A percentile compares a stretch with the other conserved stretches of the same genome.
Conservation (phyloP, 2,888 invertebrate genomes). For the Heteropelma amictum region DNA sequence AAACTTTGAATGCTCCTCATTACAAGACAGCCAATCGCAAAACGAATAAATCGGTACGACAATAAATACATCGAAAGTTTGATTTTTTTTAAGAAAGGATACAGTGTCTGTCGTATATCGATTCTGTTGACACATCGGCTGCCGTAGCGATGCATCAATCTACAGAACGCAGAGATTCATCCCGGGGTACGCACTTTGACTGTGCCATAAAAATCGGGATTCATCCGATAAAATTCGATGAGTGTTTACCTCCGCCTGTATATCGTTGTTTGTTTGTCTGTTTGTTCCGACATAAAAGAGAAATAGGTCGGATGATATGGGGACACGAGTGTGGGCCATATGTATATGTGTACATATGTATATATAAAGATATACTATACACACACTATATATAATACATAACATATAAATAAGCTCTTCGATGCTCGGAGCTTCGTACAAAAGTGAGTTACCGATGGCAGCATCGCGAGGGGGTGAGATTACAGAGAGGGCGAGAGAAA, state of each 20-base stretch:
- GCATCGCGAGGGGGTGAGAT: conserved; percentile 39
- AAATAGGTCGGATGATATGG: conserved; percentile 37
- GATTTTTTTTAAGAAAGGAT: too few species aligned
- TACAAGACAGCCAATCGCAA: neutral
- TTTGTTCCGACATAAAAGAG: conserved; percentile 48
- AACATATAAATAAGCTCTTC: neutral
- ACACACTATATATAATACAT: neutral
- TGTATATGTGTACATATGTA: conserved; percentile 10
- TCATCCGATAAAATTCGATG: conserved; percentile 36
- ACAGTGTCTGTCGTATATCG: too few species aligned
- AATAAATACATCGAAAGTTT: neutral
- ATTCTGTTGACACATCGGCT: too few species aligned
- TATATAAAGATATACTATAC: conserved; percentile 18
- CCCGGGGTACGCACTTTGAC: neutral
- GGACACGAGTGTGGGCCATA: conserved; percentile 7
- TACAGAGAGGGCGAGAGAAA: conserved; percentile 29
- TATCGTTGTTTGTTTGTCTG: conserved; percentile 8
- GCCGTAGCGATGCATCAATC: too few species aligned
- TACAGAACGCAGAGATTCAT: neutral
- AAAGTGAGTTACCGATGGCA: conserved; percentile 50
- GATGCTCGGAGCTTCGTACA: conserved; percentile 27
- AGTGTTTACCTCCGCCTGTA: conserved; percentile 28
- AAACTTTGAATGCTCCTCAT: too few species aligned
- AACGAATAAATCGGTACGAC: neutral
- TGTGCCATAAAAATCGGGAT: conserved; percentile 37